Evolutionary conservation across 2,888 invertebrate species (phyloP).

Genomic region (Diadegma fenestrale): DNA sequence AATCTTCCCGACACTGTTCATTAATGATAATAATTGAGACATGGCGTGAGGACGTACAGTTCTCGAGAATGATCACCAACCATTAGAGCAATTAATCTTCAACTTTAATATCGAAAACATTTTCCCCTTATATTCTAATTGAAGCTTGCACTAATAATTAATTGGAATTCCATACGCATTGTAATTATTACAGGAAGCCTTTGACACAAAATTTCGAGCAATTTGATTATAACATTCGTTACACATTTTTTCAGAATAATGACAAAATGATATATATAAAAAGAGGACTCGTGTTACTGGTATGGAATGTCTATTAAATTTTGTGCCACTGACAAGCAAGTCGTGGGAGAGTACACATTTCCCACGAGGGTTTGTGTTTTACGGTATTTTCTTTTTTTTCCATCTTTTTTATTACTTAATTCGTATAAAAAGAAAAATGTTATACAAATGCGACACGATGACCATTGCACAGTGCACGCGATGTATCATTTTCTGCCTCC

Average conservation of each 20-base stretch:
- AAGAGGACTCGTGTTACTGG: conserved; percentile 17
- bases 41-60: conserved; percentile 29
- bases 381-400: conserved; percentile 19
- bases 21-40: conserved; percentile 61
- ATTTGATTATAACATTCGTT: conserved; percentile 10
- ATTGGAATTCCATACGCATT: not conserved
- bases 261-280: conserved; percentile 22
- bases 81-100: conserved; percentile 16
- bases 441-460: conserved; percentile 18
- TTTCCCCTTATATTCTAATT: not conserved
- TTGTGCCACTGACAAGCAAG: conserved; percentile 43
- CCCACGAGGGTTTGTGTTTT: conserved; percentile 50
- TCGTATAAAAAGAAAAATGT: conserved; percentile 22
- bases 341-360: conserved; percentile 45
- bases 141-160: not conserved
- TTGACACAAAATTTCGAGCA: not conserved
- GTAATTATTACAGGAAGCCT: conserved; percentile 1
- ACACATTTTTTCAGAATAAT: not conserved
- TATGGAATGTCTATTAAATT: conserved; percentile 26
- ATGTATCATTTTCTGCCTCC: conserved; percentile 23
- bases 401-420: conserved; percentile 19
- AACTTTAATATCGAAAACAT: not conserved
- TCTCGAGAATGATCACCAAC: conserved; percentile 23
- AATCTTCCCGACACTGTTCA: conserved; percentile 55
- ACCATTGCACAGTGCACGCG: conserved; percentile 44